Evolutionary conservation across 2,797 vertebrate species (phyloP).

Genomic region (Pipistrellus pipistrellus): DNA sequence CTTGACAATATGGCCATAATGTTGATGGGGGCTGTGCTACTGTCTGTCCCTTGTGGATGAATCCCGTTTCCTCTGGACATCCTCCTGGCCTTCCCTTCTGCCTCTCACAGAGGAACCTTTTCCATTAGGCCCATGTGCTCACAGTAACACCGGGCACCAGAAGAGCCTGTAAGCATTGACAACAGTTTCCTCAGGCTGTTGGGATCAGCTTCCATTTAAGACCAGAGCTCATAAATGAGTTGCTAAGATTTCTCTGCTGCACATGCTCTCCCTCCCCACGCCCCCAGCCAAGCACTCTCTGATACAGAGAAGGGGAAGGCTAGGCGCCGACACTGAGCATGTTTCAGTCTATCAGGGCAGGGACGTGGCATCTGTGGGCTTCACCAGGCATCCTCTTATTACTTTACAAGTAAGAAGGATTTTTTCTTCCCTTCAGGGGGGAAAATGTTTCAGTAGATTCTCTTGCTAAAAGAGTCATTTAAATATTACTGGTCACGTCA

Average conservation of each 20-base stretch:
- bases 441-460: conserved; percentile 49
- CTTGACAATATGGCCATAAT: fast-evolving
- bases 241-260: fast-evolving
- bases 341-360: neutral
- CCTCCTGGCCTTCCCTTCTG: neutral
- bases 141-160: neutral
- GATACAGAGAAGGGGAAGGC: neutral
- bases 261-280: neutral
- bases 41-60: fast-evolving
- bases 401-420: neutral
- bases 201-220: neutral
- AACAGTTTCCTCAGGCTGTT: neutral
- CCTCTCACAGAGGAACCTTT: conserved; percentile 2
- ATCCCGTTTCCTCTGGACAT: neutral
- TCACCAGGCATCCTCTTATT: conserved; percentile 54
- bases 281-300: neutral
- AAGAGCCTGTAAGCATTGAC: neutral
- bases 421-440: neutral
- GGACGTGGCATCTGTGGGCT: conserved; percentile 27
- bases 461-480: conserved; percentile 88
- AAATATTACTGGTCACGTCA: conserved; percentile 92
- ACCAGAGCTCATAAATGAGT: fast-evolving
- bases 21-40: neutral
- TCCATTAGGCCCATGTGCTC: fast-evolving
- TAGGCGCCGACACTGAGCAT: neutral